Conservation (phyloP, 2,888 invertebrate genomes). For the Digitonthophagus gazella region DNA sequence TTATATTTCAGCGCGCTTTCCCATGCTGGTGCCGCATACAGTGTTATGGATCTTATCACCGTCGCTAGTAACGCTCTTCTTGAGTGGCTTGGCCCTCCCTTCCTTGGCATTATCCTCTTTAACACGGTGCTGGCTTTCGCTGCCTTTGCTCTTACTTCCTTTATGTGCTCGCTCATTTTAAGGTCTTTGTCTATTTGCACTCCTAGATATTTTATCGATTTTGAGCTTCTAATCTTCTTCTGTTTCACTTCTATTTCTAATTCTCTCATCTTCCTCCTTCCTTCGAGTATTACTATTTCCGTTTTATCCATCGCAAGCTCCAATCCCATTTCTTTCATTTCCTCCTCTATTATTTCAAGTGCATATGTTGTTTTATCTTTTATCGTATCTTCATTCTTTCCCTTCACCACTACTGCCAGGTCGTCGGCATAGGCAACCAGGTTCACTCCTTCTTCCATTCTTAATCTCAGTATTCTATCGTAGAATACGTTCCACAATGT, state of each 20-base stretch:
- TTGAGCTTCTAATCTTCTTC: background rate
- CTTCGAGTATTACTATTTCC: background rate
- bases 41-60: no score
- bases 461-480: background rate
- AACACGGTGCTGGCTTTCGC: background rate
- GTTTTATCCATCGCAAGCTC: background rate
- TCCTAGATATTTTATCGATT: background rate
- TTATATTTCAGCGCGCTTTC: background rate
- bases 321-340: background rate
- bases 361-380: background rate
- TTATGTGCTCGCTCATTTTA: background rate
- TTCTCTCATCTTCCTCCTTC: background rate
- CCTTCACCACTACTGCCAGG: conserved; percentile 3
- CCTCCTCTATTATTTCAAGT: background rate
- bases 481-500: background rate
- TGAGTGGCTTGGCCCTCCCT: background rate
- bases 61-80: background rate
- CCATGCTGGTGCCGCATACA: no score
- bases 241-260: background rate
- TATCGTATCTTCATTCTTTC: background rate
- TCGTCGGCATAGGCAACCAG: conserved; percentile 16
- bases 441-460: background rate
- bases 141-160: background rate
- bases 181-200: background rate
- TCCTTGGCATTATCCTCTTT: background rate